Conservation (phyloP, 1,140 invertebrate species). For the Hirudo medicinalis region DNA sequence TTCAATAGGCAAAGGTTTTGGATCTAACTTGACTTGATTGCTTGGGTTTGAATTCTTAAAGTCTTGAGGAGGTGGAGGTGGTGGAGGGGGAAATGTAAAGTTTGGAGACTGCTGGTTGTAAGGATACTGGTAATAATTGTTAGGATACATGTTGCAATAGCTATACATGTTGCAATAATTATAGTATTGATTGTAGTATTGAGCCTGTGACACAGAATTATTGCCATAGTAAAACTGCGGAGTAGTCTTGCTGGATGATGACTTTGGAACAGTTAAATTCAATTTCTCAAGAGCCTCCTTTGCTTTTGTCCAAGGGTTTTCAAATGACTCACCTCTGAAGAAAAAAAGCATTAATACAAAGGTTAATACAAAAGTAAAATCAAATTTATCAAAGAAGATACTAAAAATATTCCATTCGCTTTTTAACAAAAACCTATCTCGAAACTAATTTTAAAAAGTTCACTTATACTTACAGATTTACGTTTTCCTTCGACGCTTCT, state of each 20-base stretch:
- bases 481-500: no score
- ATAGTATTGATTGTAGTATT: background rate
- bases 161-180: slow-evolving; percentile 5
- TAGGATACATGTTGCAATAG: slow-evolving; percentile 1
- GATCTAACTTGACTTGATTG: no score
- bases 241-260: background rate
- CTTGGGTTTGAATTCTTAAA: no score
- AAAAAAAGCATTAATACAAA: no score
- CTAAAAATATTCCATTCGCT: no score
- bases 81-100: background rate
- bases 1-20: no score
- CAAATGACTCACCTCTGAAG: background rate
- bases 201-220: background rate
- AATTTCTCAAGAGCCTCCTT: slow-evolving; percentile 8
- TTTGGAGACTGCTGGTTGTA: slow-evolving; percentile 4
- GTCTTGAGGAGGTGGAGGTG: slow-evolving; percentile 1
- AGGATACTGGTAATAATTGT: background rate
- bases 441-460: no score
- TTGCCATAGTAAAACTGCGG: background rate
- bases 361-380: no score
- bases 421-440: no score
- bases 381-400: no score
- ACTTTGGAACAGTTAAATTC: slow-evolving; percentile 4
- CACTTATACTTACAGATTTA: no score
- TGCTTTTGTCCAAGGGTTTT: slow-evolving; percentile 10